Conservation (phyloP, 2,113 vertebrate species). For the Plecotus auritus region DNA sequence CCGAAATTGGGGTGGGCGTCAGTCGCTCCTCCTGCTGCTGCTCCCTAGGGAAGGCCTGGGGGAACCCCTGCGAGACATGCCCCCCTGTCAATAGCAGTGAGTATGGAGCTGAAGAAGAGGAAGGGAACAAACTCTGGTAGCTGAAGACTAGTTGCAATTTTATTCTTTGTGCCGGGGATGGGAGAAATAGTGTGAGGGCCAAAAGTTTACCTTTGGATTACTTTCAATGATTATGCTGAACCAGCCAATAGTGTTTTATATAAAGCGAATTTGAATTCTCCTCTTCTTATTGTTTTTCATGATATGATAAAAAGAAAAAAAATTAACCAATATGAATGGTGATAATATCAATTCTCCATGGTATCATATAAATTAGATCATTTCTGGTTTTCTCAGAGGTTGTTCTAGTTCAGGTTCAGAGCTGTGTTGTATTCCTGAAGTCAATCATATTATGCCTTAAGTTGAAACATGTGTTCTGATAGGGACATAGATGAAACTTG, state of each 20-base stretch:
- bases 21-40: constrained; percentile 90
- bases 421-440: not conserved
- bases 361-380: not conserved
- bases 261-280: constrained; percentile 24
- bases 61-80: constrained; percentile 88
- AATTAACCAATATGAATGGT: not conserved
- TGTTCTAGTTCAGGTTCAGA: constrained; percentile 1
- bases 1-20: constrained; percentile 87
- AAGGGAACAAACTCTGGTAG: not conserved
- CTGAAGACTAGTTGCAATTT: not conserved
- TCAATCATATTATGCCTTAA: not conserved
- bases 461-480: not conserved
- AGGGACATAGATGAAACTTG: not conserved
- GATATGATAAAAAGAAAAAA: not conserved
- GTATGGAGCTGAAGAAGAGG: constrained; percentile 15
- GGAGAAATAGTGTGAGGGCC: no score
- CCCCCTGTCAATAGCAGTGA: constrained; percentile 88
- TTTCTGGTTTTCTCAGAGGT: not conserved
- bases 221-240: not conserved
- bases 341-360: not conserved
- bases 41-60: constrained; percentile 87
- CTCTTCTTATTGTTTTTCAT: not conserved
- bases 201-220: not conserved
- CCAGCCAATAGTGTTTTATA: not conserved
- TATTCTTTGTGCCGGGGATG: not conserved